A percentile compares a stretch with the other conserved stretches of the same genome.
phyloP scores from a whole-genome alignment of 2,113 vertebrate genomes.

The Trochalopteron elliotii region DNA sequence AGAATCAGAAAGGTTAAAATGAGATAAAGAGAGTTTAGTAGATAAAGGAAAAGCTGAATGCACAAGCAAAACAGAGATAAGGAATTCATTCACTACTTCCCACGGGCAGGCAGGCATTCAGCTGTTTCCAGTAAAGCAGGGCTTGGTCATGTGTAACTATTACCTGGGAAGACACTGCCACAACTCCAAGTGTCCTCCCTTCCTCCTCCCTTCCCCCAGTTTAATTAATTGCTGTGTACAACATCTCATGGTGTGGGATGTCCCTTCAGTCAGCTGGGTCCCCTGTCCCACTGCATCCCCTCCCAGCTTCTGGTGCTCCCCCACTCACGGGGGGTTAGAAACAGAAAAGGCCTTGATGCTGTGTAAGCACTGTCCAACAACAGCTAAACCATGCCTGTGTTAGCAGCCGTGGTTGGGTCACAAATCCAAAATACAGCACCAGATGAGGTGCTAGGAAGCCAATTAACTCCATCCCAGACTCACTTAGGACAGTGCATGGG shows the following conservation, averaged over 20 bases:
- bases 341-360: background rate
- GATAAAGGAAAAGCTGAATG: background rate
- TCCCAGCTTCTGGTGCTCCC: background rate
- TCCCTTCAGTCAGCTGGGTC: background rate
- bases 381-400: background rate
- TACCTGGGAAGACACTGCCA: background rate
- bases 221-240: background rate
- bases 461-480: background rate
- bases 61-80: background rate
- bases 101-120: background rate
- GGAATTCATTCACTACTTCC: background rate
- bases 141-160: background rate
- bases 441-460: background rate
- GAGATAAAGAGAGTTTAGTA: background rate
- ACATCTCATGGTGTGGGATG: background rate
- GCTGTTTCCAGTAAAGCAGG: background rate
- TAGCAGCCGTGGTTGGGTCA: background rate
- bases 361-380: background rate
- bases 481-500: background rate
- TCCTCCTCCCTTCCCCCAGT: background rate
- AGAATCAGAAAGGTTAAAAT: background rate
- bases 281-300: background rate
- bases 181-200: background rate
- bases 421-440: background rate
- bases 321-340: fast-evolving